phyloP scores from a whole-genome alignment of 1,140 invertebrate species.

The Eubasilissa regina region DNA sequence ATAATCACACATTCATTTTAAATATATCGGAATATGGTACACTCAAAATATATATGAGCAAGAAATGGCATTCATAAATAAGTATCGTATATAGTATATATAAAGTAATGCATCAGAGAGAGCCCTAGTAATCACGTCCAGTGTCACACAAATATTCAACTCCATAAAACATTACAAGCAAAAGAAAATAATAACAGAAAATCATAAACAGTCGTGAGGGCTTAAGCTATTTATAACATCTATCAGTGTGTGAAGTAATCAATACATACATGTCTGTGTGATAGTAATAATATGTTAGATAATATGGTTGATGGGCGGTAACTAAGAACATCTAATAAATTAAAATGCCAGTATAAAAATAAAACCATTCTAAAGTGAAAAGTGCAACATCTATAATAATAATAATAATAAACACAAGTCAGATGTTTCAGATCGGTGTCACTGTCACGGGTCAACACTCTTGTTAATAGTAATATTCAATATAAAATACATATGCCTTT shows the following conservation, averaged over 20 bases:
- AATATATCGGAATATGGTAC: background rate
- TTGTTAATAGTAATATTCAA: background rate
- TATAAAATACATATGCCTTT: conserved; percentile 29
- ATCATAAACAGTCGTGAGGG: background rate
- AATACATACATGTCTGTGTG: conserved; percentile 1
- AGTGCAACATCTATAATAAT: conserved; percentile 1
- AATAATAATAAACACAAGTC: conserved; percentile 8
- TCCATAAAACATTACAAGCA: conserved; percentile 7
- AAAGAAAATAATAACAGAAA: background rate
- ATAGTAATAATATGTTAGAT: background rate
- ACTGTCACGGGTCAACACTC: background rate
- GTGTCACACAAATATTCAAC: conserved; percentile 32
- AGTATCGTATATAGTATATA: too few species aligned
- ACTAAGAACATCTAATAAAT: too few species aligned
- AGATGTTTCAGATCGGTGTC: too few species aligned
- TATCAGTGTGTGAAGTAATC: background rate
- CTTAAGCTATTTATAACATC: background rate
- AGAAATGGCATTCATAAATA: conserved; percentile 39
- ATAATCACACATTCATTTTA: too few species aligned
- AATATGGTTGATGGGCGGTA: background rate
- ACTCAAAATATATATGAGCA: background rate
- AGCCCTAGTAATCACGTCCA: background rate
- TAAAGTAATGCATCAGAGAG: conserved; percentile 13
- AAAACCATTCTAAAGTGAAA: background rate
- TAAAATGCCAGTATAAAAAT: background rate